Evolutionary conservation across 2,113 vertebrate species (phyloP).

Genomic region (Syrmaticus mikado): DNA sequence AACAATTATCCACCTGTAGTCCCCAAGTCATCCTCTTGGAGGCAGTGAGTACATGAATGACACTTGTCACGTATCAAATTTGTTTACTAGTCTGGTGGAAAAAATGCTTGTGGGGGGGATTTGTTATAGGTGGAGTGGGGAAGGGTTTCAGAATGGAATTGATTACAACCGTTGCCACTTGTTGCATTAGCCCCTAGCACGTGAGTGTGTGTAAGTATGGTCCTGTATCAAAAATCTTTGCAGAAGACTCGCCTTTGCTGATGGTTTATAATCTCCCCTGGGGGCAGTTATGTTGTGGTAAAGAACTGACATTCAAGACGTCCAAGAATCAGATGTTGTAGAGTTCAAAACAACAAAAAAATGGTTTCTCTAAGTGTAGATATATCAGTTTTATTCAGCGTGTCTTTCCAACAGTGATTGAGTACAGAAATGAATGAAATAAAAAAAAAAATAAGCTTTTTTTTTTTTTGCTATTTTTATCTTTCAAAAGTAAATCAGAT

Average conservation of each 20-base stretch:
- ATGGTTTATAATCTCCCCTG: not conserved
- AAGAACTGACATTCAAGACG: not conserved
- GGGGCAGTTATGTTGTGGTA: not conserved
- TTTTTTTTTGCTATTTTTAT: not conserved
- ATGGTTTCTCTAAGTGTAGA: not conserved
- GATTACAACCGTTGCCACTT: not conserved
- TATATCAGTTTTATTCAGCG: not conserved
- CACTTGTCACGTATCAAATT: too few species aligned
- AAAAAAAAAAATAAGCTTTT: not conserved
- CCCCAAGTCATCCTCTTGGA: not conserved
- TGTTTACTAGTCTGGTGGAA: not conserved
- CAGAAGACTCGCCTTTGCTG: not conserved
- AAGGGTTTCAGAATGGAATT: not conserved
- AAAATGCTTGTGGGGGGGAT: not conserved
- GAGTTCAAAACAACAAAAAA: not conserved
- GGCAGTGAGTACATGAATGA: not conserved
- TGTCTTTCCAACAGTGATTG: not conserved
- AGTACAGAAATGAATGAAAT: not conserved
- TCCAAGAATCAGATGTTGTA: not conserved
- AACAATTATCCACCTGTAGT: not conserved
- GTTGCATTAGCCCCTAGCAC: not conserved
- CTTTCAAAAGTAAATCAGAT: not conserved
- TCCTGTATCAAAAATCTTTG: not conserved
- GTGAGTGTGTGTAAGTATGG: not conserved
- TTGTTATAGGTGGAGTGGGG: not conserved